Evolutionary conservation across 2,113 vertebrate species (phyloP).

Genomic region (Callopanchax toddi): DNA sequence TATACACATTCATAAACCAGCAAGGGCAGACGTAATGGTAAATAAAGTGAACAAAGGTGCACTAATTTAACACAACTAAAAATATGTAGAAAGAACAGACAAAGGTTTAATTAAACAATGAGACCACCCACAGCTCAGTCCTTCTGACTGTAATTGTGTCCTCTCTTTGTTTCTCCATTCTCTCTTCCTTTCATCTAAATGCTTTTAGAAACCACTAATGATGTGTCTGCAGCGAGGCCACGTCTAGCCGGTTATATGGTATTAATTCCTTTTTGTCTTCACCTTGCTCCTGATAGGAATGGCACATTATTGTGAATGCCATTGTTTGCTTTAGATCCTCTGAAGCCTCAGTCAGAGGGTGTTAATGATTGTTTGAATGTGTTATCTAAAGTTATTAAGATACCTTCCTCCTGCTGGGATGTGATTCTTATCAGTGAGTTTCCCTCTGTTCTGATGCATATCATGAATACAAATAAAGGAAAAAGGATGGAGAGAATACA

Average conservation of each 20-base stretch:
- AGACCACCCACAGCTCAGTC: constrained; percentile 6
- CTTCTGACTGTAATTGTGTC: too few relatives aligned
- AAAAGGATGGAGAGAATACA: not conserved
- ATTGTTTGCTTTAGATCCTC: constrained; percentile 36
- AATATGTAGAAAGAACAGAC: too few relatives aligned
- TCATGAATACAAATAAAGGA: constrained; percentile 41
- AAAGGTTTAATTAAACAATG: not conserved
- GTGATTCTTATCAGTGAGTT: constrained; percentile 34
- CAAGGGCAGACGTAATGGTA: too few relatives aligned
- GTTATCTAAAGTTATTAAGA: constrained; percentile 27
- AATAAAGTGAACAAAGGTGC: too few relatives aligned
- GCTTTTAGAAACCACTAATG: constrained; percentile 4
- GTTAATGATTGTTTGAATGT: constrained; percentile 54
- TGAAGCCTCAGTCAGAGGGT: constrained; percentile 11
- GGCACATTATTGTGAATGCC: constrained; percentile 15
- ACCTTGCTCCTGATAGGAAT: constrained; percentile 41
- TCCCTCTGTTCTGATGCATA: constrained; percentile 36
- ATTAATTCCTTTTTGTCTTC: constrained; percentile 17
- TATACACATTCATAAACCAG: too few relatives aligned
- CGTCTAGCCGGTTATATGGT: constrained; percentile 30
- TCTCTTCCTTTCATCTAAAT: constrained; percentile 3
- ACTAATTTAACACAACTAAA: too few relatives aligned
- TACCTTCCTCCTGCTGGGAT: constrained; percentile 44
- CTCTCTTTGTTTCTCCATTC: not conserved
- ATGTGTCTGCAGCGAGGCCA: not conserved